Evolutionary conservation across 2,797 vertebrate species (phyloP).

Genomic region (Momotus momota): DNA sequence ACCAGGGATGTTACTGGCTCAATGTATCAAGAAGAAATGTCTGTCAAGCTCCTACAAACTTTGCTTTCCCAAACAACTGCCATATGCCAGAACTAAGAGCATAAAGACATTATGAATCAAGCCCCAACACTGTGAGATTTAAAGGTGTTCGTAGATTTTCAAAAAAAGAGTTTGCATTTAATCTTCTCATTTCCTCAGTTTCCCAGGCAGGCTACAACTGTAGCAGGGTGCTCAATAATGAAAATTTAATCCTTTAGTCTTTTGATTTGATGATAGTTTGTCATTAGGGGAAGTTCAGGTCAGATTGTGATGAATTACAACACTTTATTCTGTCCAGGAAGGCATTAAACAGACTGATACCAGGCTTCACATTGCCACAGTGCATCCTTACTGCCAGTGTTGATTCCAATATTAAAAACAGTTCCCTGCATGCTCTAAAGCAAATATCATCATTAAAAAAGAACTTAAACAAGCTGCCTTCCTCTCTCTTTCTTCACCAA

Average conservation of each 20-base stretch:
- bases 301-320: background rate
- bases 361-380: background rate
- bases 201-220: background rate
- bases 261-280: background rate
- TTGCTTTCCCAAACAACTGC: slow-evolving; percentile 54
- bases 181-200: background rate
- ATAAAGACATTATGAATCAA: slow-evolving; percentile 7
- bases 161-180: background rate
- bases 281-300: background rate
- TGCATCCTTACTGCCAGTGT: background rate
- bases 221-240: background rate
- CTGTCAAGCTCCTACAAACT: slow-evolving; percentile 61
- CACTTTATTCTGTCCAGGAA: background rate
- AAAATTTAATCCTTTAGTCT: background rate
- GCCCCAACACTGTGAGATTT: background rate
- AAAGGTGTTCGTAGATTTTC: background rate
- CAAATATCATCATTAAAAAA: background rate
- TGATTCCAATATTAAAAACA: background rate
- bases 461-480: background rate
- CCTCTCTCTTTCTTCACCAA: background rate
- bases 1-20: slow-evolving; percentile 60
- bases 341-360: background rate
- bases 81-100: slow-evolving; percentile 40
- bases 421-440: background rate
- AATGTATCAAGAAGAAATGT: slow-evolving; percentile 57